phyloP scores from a whole-genome alignment of 1,140 invertebrate species.

The Brachionus angularis region DNA sequence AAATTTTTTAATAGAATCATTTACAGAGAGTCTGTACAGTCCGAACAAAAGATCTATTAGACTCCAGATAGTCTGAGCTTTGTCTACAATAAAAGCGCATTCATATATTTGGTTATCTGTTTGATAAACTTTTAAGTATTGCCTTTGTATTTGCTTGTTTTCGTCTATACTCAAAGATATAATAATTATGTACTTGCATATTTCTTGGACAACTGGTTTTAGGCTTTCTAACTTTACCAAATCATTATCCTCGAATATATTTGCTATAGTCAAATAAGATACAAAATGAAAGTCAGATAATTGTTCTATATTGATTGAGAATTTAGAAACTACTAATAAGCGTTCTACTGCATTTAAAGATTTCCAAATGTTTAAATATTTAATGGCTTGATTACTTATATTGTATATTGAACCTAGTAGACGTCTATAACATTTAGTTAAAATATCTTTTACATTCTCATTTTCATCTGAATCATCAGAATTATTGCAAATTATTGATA shows the following conservation, averaged over 20 bases:
- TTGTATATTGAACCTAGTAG: too few species aligned
- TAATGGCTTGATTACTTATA: too few species aligned
- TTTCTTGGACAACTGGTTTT: neutral
- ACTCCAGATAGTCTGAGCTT: neutral
- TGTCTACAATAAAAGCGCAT: too few species aligned
- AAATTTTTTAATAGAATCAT: slow-evolving; percentile 37
- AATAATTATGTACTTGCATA: neutral
- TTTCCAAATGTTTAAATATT: too few species aligned
- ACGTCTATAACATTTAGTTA: too few species aligned
- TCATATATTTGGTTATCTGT: neutral
- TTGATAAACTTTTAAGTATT: neutral
- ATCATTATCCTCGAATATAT: slow-evolving; percentile 13
- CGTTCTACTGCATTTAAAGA: too few species aligned
- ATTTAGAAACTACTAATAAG: too few species aligned
- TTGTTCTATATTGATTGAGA: too few species aligned
- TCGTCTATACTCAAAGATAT: neutral
- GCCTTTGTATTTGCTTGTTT: too few species aligned
- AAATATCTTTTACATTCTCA: too few species aligned
- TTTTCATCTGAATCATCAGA: too few species aligned
- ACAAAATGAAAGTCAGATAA: slow-evolving; percentile 9
- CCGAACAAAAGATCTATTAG: slow-evolving; percentile 5
- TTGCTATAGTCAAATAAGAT: slow-evolving; percentile 25
- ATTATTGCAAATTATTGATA: too few species aligned
- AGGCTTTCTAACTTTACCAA: neutral
- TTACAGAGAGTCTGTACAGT: neutral